Base-by-base conservation (phyloP, 2,888 invertebrate species). In the Acrobasis consociella region DNA sequence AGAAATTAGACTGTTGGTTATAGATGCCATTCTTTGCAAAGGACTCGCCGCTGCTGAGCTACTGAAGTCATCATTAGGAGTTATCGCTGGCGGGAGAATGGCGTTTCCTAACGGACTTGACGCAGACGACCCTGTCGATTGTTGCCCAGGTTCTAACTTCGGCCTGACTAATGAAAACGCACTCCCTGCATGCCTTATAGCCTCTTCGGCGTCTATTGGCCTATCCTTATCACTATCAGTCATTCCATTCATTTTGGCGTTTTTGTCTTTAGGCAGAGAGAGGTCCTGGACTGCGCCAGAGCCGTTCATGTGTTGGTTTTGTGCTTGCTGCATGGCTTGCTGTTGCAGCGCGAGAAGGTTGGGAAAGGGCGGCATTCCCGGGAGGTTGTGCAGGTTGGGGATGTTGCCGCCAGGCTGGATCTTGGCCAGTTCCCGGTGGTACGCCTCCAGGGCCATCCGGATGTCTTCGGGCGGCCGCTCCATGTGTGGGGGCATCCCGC, bases 11-110 rank as follows among this genome's bases (percentile, higher is more conserved):
- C 98, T 98, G 86, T 99, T 99, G 55, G 99, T 99, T 76, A 99
- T 99, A 71, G 98, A 98, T 67, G 99, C 99, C 99, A 99, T 99
- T 80, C 99, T 94, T 87, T 99, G 99, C 60, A 99, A 92, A 0
- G 99, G 99, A 81, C 98, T 98, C 22, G 98, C 97, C 10, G 97
- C 97, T 0, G 97, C 95, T 3, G 96, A 95, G 67, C 94, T 94
- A 61, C 95, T 94, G 76, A 97, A 97, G 79, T 97, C 97, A 64
- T 97, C 96, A 73, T 94, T 95, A 39, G 96, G 96, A 53, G 96
- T 96, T 89, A 96, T 95, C 50, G 96, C 97, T 0, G 97, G 97
- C 56, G 97, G 97, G 71, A 97, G 91, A 75, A 97, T 97, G 50
- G 97, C 95, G 83, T 97, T 97, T 58, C 97, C 96, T 38, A 97